Percentiles rank a stretch among this genome's conserved stretches.
Conservation (phyloP, 2,113 vertebrate species). For the Campylorhamphus procurvoides region DNA sequence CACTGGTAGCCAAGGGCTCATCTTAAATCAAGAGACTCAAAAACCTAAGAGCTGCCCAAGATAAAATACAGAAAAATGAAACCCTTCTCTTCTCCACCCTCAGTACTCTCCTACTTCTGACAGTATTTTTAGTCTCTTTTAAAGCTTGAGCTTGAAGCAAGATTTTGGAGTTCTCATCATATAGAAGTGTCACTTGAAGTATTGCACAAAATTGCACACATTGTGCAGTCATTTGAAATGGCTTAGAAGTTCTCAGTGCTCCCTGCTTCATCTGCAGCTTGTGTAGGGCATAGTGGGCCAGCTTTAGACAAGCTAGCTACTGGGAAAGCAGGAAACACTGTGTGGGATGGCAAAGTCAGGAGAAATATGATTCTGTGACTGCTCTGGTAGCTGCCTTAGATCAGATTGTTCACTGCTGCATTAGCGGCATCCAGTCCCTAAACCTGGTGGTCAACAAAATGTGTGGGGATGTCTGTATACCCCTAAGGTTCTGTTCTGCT, state of each 20-base stretch:
- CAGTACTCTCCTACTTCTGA: not conserved
- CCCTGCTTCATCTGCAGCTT: not conserved
- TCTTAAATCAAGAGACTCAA: not conserved
- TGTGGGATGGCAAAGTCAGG: not conserved
- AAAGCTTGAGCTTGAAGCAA: not conserved
- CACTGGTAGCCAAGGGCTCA: not conserved
- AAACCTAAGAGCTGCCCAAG: not conserved
- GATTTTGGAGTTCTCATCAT: not conserved
- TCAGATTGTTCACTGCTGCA: not conserved
- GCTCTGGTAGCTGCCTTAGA: not conserved
- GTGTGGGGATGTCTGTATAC: fast-evolving
- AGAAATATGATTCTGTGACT: fast-evolving
- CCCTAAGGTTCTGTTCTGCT: not conserved
- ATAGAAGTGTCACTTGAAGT: not conserved
- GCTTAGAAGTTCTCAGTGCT: not conserved
- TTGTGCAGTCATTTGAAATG: not conserved
- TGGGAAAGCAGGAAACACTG: not conserved
- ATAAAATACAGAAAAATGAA: not conserved
- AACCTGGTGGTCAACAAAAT: not conserved
- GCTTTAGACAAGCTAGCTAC: not conserved
- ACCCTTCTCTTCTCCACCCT: not conserved
- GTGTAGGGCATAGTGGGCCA: not conserved
- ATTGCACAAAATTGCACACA: not conserved
- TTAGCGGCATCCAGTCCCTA: not conserved
- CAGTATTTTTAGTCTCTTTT: not conserved